Base-by-base conservation (phyloP, 64 coral and sea anemone species). In the Acropora tenuis region DNA sequence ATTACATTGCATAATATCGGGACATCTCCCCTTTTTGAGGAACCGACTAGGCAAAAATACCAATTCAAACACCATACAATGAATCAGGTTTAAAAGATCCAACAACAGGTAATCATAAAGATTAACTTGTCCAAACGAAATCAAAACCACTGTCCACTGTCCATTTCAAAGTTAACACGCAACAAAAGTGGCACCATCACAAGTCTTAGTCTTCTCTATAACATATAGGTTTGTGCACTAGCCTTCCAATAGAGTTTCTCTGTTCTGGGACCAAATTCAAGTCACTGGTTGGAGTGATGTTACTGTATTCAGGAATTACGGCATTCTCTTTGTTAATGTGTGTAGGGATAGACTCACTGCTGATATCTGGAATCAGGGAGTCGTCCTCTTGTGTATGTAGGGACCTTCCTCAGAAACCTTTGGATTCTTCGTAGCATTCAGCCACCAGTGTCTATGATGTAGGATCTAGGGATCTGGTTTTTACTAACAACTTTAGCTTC, bases 391-490 rank as follows among this genome's bases (percentile, higher is more conserved):
- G 19, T 73, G 19, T 4, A 73, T 73, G 69, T 19, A 73, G 69
- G 4, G 17, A 30, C 69, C 30, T 30, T 73, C 18, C 19, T 73
- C 1, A 82, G 80, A 9, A 60, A 10, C 46, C 50, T 50, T 17
- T 53, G 44, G 40, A 60, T 82, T 48, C 80, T 82, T 57, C 50
- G 50, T 19, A 82, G 40, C 69, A 73, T 73, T 73, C 69, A 5
- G 9, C n/a, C 69, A 73, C 30, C 15, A 73, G 41, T 61, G 58
- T 87, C 84, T 45, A 87, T 69, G 7, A 71, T 87, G 84, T 87
- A 87, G 4, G 86, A 88, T 75, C 86, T 76, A 15, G 46, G 43
- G 16, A 40, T 20, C 6, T 45, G 12, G 1, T 73, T 17, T 44
- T 65, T 19, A 50, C 17, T 43, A 12, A 46, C 9, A 5, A 88